Evolutionary conservation across 2,113 vertebrate genomes (phyloP).

Genomic region (Oryzias woworae): DNA sequence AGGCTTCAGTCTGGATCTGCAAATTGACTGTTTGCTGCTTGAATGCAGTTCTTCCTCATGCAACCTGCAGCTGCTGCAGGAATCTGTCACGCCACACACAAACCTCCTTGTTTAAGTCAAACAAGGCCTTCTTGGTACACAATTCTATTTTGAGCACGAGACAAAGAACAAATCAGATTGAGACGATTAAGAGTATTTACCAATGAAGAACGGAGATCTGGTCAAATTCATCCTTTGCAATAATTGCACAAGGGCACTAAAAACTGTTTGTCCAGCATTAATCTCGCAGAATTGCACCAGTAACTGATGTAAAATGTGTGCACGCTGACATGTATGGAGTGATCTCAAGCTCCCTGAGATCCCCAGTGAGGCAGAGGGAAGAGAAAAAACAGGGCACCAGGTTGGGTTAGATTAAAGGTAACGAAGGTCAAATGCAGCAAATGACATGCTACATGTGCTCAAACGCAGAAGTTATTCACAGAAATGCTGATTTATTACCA

Average conservation of each 20-base stretch:
- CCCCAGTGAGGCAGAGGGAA: constrained; percentile 16
- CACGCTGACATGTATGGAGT: constrained; percentile 25
- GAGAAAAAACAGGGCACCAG: constrained; percentile 47
- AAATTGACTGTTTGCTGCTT: constrained; percentile 48
- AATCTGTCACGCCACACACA: constrained; percentile 65
- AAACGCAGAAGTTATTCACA: neutral
- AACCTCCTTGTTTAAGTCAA: constrained; percentile 62
- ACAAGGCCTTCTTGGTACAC: constrained; percentile 63
- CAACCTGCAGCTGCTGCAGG: constrained; percentile 68
- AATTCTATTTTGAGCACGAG: constrained; percentile 62
- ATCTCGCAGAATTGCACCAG: neutral
- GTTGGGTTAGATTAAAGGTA: constrained; percentile 40
- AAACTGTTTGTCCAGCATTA: neutral
- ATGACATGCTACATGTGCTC: neutral
- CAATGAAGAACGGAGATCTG: neutral
- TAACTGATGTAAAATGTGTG: constrained; percentile 23
- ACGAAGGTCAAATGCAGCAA: constrained; percentile 19
- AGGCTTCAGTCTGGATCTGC: constrained; percentile 32
- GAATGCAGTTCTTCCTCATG: constrained; percentile 45
- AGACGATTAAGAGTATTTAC: neutral
- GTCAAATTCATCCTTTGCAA: neutral
- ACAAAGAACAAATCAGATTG: constrained; percentile 42
- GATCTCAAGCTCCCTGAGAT: neutral
- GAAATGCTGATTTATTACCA: no score
- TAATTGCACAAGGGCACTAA: neutral